These are phyloP conservation scores for Helicolenus hilgendorfi DNA, from an alignment of 2,797 vertebrate genomes.

Conservation along the genomic window DNA sequence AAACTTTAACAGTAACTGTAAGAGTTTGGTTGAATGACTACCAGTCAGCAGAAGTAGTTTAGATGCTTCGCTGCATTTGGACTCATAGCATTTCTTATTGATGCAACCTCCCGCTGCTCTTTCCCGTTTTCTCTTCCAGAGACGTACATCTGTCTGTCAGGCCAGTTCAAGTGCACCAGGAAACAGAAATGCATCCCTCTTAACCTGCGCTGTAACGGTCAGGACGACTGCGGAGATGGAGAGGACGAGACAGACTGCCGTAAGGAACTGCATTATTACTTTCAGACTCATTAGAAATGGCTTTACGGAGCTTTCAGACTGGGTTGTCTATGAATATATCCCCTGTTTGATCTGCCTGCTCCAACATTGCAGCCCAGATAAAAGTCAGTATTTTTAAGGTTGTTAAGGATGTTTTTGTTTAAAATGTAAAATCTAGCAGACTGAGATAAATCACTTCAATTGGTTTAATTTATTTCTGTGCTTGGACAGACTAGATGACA, in stretches of 20 bases:
- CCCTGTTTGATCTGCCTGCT: not conserved
- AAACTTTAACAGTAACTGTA: not conserved
- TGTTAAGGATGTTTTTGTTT: not conserved
- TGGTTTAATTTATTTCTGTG: slow-evolving; percentile 10
- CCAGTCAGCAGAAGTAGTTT: not conserved
- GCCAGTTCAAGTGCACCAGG: slow-evolving; percentile 98
- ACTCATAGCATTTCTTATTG: not conserved
- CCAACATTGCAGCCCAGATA: not conserved
- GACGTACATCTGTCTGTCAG: slow-evolving; percentile 97
- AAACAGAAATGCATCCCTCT: slow-evolving; percentile 95
- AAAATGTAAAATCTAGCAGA: not conserved
- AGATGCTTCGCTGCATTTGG: not conserved
- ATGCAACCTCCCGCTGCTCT: not conserved
- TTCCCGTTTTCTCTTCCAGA: slow-evolving; percentile 84
- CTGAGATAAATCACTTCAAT: slow-evolving; percentile 8
- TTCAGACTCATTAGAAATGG: slow-evolving; percentile 21
- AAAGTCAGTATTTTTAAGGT: not conserved
- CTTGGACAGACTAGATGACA: slow-evolving; percentile 8
- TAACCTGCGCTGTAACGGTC: slow-evolving; percentile 97
- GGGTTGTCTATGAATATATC: not conserved
- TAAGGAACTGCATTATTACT: slow-evolving; percentile 85
- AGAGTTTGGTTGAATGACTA: not conserved
- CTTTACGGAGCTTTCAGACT: slow-evolving; percentile 1
- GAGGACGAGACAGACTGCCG: slow-evolving; percentile 98
- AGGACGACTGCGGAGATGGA: slow-evolving; percentile 97